Base-by-base conservation (phyloP, 2,113 vertebrate genomes). In the Gallinago media region DNA sequence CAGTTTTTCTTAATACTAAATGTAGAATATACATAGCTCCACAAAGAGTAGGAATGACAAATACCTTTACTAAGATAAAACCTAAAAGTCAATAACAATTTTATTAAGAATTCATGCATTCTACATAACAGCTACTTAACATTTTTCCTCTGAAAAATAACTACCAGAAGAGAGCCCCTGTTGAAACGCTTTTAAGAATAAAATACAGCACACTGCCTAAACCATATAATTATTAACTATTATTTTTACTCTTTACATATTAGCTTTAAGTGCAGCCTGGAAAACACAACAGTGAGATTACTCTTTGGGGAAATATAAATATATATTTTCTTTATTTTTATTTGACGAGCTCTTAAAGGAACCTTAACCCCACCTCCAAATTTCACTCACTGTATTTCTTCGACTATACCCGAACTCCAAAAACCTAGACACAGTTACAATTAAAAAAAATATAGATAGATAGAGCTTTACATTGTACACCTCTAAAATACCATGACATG, bases 1-100 rank as follows among this genome's bases (percentile, higher is more conserved):
- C 49, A 55, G 59, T 46, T 86, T 96, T 91, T 88, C 82, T 90
- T 91, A 93, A 88, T 65, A 94, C 11, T 96, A 91, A 96, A 79
- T 0, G 1, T 49, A 88, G 54, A 90, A 86, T 66, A 85, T 34
- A 80, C 32, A 80, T 59, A 78, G 80, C 70, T 95, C 68, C 79
- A 83, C 40, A 14, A 26, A 58, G 55, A 97, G 88, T 17, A 91
- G 18, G 42, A 94, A 88, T 31, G 97, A 89, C n/a, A 96, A 97
- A 92, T 61, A 76, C 31, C 52, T 76, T 78, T 50, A 68, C 12
- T 70, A 92, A 71, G 87, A 89, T 85, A 91, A 95, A 80, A 44
- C 49, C 34, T 6, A 9, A 96, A 96, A 96, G 27, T 89, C 8
- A 26, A 5, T 49, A 65, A 61, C 0, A 65, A 47, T 77, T 87